Base-by-base conservation (phyloP, 1,140 invertebrate genomes). In the Leptopilina clavipes region DNA sequence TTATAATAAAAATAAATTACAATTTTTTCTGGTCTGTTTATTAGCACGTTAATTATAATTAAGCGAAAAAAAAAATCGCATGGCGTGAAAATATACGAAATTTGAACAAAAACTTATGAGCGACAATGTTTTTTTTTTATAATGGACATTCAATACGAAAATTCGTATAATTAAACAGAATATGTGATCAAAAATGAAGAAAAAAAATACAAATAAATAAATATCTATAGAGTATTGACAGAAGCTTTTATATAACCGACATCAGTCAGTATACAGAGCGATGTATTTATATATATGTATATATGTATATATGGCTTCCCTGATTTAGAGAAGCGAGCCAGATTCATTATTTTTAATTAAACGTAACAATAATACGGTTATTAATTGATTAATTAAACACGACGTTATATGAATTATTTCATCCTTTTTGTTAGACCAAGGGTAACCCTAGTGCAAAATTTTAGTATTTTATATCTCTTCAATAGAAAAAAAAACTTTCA, bases 321-420 rank as follows among this genome's bases (percentile, higher is more conserved):
- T 31, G 74, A 76, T 65, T 76, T 73, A 70, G 76, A 44, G 74
- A 65, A 71, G 43, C 65, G 71, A 59, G 75, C 56, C 59, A 79
- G 80, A 78, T 84, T 85, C 81, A 82, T 85, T 85, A 85, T 84
- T 85, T 85, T 84, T 83, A 84, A 86, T 86, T 81, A 84, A 86
- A 84, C 84, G 79, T 82, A 85, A 85, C 83, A 83, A 84, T 86
- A 84, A 86, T 84, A 81, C 79, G 77, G 79, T 86, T 85, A 86
- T 85, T 85, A 84, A 84, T 86, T 85, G 80, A 85, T 85, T 79
- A 85, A 86, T 86, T 85, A 85, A 83, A 84, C 84, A 82, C 81
- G 78, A 79, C 73, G 70, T 25, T 31, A 78, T 77, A 0, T 40
- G 76, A 73, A 82, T 80, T 79, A 78, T 31, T 65, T 11, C 8